A percentile compares a stretch with the other conserved stretches of the same genome.
Evolutionary conservation across 2,113 vertebrate genomes (phyloP).

Genomic region (Actinemys pallida): DNA sequence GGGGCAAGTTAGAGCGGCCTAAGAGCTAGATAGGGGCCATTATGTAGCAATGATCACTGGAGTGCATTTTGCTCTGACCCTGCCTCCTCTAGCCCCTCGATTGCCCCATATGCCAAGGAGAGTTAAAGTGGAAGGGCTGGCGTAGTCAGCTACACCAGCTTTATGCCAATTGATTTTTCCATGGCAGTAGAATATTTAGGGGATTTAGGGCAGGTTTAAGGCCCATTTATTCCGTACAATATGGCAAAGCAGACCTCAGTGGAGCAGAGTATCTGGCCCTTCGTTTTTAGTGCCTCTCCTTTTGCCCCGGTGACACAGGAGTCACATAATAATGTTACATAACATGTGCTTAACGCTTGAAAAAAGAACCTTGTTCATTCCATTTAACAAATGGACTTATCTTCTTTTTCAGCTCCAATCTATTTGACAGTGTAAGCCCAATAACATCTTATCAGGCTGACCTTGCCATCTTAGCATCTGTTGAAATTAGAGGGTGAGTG

Average conservation of each 20-base stretch:
- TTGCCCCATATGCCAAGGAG: rapidly evolving
- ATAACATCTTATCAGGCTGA: constrained; percentile 85
- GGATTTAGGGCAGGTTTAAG: not conserved
- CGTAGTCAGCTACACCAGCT: not conserved
- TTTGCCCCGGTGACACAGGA: not conserved
- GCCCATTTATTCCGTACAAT: not conserved
- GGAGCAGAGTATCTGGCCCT: not conserved
- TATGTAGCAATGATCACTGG: not conserved
- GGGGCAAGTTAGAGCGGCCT: not conserved
- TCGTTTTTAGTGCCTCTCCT: not conserved
- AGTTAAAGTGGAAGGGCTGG: not conserved
- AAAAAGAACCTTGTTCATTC: not conserved
- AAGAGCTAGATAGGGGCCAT: not conserved
- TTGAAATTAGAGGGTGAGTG: constrained; percentile 94
- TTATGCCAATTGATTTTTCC: rapidly evolving
- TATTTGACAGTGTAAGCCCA: constrained; percentile 89
- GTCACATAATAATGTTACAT: not conserved
- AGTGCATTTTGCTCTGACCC: not conserved
- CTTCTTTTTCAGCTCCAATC: constrained; percentile 89
- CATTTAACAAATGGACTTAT: not conserved
- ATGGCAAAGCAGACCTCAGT: not conserved
- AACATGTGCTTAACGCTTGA: not conserved
- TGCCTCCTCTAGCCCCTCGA: not conserved
- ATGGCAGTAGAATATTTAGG: not conserved
- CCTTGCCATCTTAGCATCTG: constrained; percentile 89